A percentile compares a stretch with the other conserved stretches of the same genome.
Conservation (phyloP, 2,888 invertebrate species). For the Malachius bipustulatus region DNA sequence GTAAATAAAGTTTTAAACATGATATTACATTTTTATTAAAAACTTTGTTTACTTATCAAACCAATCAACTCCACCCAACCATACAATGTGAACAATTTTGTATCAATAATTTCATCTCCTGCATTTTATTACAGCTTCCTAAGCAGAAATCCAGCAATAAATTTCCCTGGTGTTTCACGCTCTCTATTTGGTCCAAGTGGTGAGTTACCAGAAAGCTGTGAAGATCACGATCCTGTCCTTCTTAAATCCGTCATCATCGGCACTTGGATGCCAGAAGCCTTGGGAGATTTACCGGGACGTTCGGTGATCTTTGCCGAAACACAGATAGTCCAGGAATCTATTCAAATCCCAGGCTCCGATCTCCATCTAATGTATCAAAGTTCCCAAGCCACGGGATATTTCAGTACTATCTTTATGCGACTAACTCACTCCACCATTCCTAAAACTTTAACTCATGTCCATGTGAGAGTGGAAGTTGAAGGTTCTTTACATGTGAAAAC, state of each 20-base stretch:
- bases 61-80: too few relatives aligned
- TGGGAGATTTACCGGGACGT: slow-evolving; percentile 69
- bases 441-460: slow-evolving; percentile 71
- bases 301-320: slow-evolving; percentile 85
- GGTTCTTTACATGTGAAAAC: slow-evolving; percentile 84
- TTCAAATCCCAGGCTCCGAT: slow-evolving; percentile 86
- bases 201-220: slow-evolving; percentile 52
- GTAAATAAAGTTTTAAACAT: too few relatives aligned
- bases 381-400: slow-evolving; percentile 86
- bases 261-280: slow-evolving; percentile 82
- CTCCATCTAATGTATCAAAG: slow-evolving; percentile 92
- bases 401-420: slow-evolving; percentile 85
- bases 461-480: slow-evolving; percentile 81
- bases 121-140: slow-evolving; percentile 26
- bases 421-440: slow-evolving; percentile 73
- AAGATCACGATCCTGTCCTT: slow-evolving; percentile 76
- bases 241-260: slow-evolving; percentile 78
- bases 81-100: too few relatives aligned
- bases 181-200: slow-evolving; percentile 42
- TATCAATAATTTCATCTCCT: too few relatives aligned
- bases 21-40: too few relatives aligned
- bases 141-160: slow-evolving; percentile 36
- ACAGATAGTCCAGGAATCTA: slow-evolving; percentile 93
- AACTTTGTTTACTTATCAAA: too few relatives aligned
- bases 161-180: slow-evolving; percentile 45